Conservation (phyloP, 1,140 invertebrate species). For the Rhagoletis zephyria region DNA sequence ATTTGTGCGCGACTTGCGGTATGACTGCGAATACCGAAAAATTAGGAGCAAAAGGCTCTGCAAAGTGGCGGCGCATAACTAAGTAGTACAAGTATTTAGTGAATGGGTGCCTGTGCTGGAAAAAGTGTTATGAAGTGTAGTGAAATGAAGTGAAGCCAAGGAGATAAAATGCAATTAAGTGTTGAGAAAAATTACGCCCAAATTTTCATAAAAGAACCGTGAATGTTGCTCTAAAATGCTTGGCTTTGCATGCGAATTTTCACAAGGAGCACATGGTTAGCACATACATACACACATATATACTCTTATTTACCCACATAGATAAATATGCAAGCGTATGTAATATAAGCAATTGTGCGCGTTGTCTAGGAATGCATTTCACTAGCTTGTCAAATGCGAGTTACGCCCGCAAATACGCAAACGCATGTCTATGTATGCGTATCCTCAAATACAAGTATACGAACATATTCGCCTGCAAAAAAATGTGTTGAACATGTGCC, state of each 20-base stretch:
- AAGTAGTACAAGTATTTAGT: not conserved
- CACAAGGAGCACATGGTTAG: not conserved
- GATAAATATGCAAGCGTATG: not conserved
- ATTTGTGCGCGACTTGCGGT: not conserved
- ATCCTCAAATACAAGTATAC: not conserved
- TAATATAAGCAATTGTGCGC: not conserved
- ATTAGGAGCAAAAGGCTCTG: not conserved
- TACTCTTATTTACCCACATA: not conserved
- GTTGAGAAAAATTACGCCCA: conserved; percentile 24
- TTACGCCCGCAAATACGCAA: not conserved
- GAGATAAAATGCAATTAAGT: not conserved
- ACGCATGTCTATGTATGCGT: not conserved
- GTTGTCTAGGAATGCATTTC: not conserved
- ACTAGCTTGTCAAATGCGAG: no score
- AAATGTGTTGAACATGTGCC: conserved; percentile 27
- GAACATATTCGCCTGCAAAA: not conserved
- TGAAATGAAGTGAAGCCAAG: not conserved
- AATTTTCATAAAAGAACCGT: not conserved
- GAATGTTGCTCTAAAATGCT: not conserved
- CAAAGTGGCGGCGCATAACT: not conserved
- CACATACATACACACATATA: not conserved
- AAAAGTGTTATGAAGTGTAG: not conserved
- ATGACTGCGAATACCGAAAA: not conserved
- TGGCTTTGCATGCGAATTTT: not conserved
- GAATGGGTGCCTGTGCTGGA: not conserved